Percentiles rank a stretch among this genome's conserved stretches.
phyloP scores from a whole-genome alignment of 2,888 invertebrate species.

The Chironomus riparius region DNA sequence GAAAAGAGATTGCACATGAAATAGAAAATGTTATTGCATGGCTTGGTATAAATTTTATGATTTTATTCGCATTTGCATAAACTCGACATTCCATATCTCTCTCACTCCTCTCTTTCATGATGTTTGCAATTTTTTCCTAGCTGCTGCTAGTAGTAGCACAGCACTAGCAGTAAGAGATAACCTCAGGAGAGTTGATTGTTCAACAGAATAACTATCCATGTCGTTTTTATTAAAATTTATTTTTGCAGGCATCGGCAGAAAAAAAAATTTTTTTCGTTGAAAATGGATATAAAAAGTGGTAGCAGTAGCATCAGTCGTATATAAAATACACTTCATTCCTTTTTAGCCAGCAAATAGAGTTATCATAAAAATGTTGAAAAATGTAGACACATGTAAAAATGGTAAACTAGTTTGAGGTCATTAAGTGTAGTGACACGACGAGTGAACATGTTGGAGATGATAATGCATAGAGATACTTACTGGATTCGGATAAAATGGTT shows the following conservation, averaged over 20 bases:
- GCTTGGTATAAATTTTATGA: constrained; percentile 24
- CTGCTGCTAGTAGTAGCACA: neutral
- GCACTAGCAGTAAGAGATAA: constrained; percentile 3
- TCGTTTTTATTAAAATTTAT: constrained; percentile 26
- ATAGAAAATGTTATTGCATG: constrained; percentile 24
- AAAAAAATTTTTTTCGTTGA: neutral
- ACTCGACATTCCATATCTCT: constrained; percentile 8
- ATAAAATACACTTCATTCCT: no score
- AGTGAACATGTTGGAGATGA: no score
- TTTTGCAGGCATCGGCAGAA: constrained; percentile 3
- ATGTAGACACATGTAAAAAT: constrained; percentile 25
- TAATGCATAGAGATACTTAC: constrained; percentile 51
- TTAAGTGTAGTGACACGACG: constrained; percentile 11
- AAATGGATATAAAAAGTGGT: neutral
- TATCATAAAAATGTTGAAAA: constrained; percentile 25
- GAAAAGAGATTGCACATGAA: constrained; percentile 19
- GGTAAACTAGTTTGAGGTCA: constrained; percentile 10
- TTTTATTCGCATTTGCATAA: constrained; percentile 25
- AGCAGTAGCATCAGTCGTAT: no score
- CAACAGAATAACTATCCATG: constrained; percentile 26
- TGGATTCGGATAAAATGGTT: constrained; percentile 74
- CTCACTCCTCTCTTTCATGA: neutral
- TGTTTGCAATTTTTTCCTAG: constrained; percentile 3
- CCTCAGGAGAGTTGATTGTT: constrained; percentile 26
- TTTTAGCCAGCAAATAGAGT: neutral